These are phyloP conservation scores for Gonatopus flavifemur DNA, from an alignment of 1,140 invertebrate species.

Conservation along the genomic window DNA sequence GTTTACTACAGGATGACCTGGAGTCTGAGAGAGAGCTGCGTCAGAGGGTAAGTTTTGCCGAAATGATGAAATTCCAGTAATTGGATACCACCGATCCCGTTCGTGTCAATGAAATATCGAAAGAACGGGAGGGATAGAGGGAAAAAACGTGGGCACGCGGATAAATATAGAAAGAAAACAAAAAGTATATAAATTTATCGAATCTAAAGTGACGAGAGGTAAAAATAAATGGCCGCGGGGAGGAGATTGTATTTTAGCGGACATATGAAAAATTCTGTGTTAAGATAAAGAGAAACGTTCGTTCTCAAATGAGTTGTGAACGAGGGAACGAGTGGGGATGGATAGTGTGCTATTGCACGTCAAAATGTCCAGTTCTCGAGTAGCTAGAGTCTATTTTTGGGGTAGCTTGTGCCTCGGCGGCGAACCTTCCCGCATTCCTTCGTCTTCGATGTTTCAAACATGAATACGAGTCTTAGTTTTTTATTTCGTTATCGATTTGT, in stretches of 20 bases:
- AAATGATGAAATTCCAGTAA: background rate
- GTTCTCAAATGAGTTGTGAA: no score
- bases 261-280: no score
- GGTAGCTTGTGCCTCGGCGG: conserved; percentile 35
- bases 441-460: no score
- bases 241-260: no score
- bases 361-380: conserved; percentile 53
- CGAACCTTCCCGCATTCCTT: conserved; percentile 41
- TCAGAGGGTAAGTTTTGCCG: conserved; percentile 81
- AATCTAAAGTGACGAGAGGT: no score
- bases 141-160: no score
- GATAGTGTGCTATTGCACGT: conserved; percentile 46
- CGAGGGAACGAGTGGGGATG: conserved; percentile 31
- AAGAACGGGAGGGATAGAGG: conserved; percentile 1
- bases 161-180: background rate
- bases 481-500: no score
- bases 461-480: no score
- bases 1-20: conserved; percentile 94
- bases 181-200: no score
- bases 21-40: conserved; percentile 95
- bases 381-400: conserved; percentile 54
- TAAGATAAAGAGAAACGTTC: no score
- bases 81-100: no score
- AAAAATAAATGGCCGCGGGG: no score
- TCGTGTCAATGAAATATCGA: conserved; percentile 8